These are phyloP conservation scores for Meteorus cinctellus DNA, from an alignment of 2,888 invertebrate species.

Conservation along the genomic window DNA sequence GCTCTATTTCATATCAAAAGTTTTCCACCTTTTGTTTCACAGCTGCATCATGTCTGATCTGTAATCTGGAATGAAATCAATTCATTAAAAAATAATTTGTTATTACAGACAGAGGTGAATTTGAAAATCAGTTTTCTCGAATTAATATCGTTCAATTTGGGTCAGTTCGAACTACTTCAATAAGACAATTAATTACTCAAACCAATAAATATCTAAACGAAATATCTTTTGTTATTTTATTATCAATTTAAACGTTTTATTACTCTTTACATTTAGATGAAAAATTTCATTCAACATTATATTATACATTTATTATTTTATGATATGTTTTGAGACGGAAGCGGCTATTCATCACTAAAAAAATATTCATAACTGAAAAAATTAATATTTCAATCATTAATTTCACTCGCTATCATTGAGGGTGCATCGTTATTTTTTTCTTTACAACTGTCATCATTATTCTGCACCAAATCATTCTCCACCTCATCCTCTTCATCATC, in stretches of 20 bases:
- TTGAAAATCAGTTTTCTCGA: no score
- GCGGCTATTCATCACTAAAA: conserved; percentile 15
- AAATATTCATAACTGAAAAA: background rate
- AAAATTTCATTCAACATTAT: conserved; percentile 23
- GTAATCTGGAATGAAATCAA: no score
- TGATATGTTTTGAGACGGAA: conserved; percentile 40
- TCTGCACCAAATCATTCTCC: no score
- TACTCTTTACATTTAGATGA: conserved; percentile 7
- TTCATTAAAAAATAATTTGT: no score
- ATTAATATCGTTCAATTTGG: no score
- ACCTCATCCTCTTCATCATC: conserved; percentile 54
- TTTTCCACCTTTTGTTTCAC: no score
- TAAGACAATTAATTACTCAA: background rate
- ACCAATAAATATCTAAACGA: background rate
- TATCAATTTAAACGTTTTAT: conserved; percentile 24
- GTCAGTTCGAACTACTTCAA: no score
- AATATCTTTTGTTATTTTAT: background rate
- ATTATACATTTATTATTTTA: background rate
- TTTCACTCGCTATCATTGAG: background rate
- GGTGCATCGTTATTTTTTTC: conserved; percentile 23
- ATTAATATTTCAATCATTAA: conserved; percentile 5
- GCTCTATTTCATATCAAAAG: no score
- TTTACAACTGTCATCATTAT: conserved; percentile 44
- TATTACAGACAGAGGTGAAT: no score
- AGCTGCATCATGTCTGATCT: no score